Conservation (phyloP, 1,140 invertebrate species). For the Patella vulgata region DNA sequence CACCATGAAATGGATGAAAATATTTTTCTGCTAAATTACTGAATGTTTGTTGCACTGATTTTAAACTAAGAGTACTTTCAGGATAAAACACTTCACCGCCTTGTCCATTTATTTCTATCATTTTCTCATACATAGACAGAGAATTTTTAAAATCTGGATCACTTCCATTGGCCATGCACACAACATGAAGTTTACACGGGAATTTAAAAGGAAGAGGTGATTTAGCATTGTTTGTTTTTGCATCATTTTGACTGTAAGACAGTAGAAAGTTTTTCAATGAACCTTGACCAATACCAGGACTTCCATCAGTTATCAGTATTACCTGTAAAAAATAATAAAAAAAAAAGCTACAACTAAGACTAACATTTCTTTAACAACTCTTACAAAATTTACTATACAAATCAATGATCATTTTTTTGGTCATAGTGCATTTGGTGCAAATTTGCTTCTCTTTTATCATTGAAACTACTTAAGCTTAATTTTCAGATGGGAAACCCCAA, state of each 20-base stretch:
- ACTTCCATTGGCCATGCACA: slow-evolving; percentile 72
- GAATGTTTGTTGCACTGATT: slow-evolving; percentile 74
- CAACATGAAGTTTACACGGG: slow-evolving; percentile 81
- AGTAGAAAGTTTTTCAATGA: slow-evolving; percentile 68
- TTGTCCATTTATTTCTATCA: slow-evolving; percentile 72
- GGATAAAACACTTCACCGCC: slow-evolving; percentile 76
- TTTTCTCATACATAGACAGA: slow-evolving; percentile 68
- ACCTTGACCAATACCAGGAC: slow-evolving; percentile 73
- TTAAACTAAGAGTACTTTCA: slow-evolving; percentile 70
- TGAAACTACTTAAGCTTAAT: no score
- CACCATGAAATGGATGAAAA: slow-evolving; percentile 81
- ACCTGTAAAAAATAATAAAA: slow-evolving; percentile 73
- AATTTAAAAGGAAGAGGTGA: slow-evolving; percentile 82
- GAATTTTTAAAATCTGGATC: slow-evolving; percentile 57
- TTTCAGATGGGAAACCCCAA: no score
- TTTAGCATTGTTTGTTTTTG: slow-evolving; percentile 21
- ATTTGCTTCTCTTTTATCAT: no score
- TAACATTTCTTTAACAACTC: no score
- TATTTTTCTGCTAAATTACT: slow-evolving; percentile 80
- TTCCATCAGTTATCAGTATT: slow-evolving; percentile 84
- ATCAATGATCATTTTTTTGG: no score
- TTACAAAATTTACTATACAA: no score
- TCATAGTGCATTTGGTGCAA: no score
- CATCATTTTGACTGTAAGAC: slow-evolving; percentile 45
- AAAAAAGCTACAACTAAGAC: no score